Evolutionary conservation across 2,888 invertebrate genomes (phyloP).

Genomic region (Psylliodes chrysocephalus): DNA sequence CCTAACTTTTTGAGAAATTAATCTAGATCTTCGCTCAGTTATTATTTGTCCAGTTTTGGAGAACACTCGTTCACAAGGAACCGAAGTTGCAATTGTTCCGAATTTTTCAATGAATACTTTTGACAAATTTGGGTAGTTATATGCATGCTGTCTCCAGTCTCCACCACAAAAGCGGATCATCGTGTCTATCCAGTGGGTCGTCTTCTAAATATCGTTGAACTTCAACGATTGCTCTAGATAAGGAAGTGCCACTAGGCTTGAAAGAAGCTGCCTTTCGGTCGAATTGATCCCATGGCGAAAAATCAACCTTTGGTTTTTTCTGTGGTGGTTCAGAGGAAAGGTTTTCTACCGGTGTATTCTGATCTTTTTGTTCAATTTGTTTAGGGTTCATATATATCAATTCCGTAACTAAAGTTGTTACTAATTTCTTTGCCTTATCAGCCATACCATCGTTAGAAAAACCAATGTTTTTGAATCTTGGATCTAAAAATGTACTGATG

Average conservation of each 20-base stretch:
- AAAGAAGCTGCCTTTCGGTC: conserved; percentile 13
- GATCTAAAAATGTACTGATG: conserved; percentile 23
- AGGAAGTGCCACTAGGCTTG: conserved; percentile 9
- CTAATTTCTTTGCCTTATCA: conserved; percentile 20
- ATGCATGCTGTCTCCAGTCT: conserved; percentile 8
- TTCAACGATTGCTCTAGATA: conserved; percentile 25
- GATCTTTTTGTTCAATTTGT: conserved; percentile 3
- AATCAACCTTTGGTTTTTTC: conserved; percentile 12
- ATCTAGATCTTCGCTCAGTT: not conserved
- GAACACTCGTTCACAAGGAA: conserved; percentile 7
- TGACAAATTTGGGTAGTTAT: conserved; percentile 5
- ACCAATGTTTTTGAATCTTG: too few relatives aligned
- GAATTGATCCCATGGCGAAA: conserved; percentile 19
- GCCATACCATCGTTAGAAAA: conserved; percentile 2
- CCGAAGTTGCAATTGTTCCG: conserved; percentile 4
- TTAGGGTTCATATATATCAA: too few relatives aligned
- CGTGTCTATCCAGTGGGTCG: conserved; percentile 7
- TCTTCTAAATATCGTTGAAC: conserved; percentile 30
- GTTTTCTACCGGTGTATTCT: conserved; percentile 4
- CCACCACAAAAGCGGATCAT: conserved; percentile 24
- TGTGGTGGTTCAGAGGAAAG: conserved; percentile 1
- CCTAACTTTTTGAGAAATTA: conserved; percentile 1
- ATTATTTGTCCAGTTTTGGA: conserved; percentile 3
- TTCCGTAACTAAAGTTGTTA: conserved; percentile 15
- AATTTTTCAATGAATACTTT: conserved; percentile 13